Evolutionary conservation across 1,140 invertebrate species (phyloP).

Genomic region (Himalopsyche phryganea): DNA sequence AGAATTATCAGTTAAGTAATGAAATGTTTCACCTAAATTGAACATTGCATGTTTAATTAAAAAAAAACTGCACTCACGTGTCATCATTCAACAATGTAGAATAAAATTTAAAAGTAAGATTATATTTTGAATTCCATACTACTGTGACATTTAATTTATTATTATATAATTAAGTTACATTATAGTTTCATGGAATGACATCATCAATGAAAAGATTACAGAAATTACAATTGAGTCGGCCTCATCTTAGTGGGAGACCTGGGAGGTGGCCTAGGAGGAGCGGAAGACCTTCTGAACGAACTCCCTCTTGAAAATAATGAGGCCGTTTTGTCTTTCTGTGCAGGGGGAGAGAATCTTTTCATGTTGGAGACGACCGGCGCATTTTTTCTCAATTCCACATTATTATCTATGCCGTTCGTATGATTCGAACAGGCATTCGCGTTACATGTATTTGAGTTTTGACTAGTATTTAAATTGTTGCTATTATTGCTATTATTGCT

Average conservation of each 20-base stretch:
- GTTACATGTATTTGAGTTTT: too few relatives aligned
- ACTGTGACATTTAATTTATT: too few relatives aligned
- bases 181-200: too few relatives aligned
- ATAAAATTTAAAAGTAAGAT: too few relatives aligned
- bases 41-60: too few relatives aligned
- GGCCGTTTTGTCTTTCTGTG: constrained; percentile 14
- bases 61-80: too few relatives aligned
- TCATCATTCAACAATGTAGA: too few relatives aligned
- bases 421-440: neutral
- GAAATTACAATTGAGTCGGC: neutral
- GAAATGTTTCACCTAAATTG: too few relatives aligned
- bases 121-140: too few relatives aligned
- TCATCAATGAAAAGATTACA: too few relatives aligned
- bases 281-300: constrained; percentile 27
- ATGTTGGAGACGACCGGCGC: neutral
- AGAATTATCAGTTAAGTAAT: too few relatives aligned
- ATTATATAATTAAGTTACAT: too few relatives aligned
- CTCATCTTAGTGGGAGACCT: constrained; percentile 25
- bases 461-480: neutral
- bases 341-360: neutral
- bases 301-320: constrained; percentile 24
- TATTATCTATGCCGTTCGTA: neutral
- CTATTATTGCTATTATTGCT: constrained; percentile 2
- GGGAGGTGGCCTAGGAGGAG: constrained; percentile 22
- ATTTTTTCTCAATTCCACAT: constrained; percentile 9